Percentiles rank a stretch among this genome's conserved stretches.
phyloP scores from a whole-genome alignment of 2,888 invertebrate species.

The Alloplasta piceator region DNA sequence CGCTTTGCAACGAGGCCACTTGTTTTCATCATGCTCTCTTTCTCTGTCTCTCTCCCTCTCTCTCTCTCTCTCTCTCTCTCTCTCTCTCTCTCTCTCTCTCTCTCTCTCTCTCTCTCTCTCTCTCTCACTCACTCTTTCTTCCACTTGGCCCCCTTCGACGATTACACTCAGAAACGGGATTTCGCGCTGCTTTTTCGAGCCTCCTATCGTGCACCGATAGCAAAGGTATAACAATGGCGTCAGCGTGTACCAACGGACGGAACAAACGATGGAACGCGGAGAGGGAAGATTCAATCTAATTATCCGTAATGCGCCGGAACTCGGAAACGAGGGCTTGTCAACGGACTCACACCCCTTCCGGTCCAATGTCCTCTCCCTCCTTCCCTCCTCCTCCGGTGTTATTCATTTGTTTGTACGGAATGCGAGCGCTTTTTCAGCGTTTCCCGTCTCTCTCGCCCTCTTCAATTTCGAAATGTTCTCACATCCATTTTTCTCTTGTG shows the following conservation, averaged over 20 bases:
- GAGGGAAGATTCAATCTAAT: slow-evolving; percentile 77
- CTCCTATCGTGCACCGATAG: slow-evolving; percentile 2
- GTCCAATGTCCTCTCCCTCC: slow-evolving; percentile 51
- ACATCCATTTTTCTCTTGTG: slow-evolving; percentile 46
- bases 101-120: too few species aligned
- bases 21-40: neutral
- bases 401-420: slow-evolving; percentile 78
- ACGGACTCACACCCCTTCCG: slow-evolving; percentile 71
- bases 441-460: slow-evolving; percentile 48
- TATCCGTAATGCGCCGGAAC: slow-evolving; percentile 78
- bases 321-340: slow-evolving; percentile 76
- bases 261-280: slow-evolving; percentile 54
- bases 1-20: slow-evolving; percentile 70
- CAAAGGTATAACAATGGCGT: slow-evolving; percentile 15
- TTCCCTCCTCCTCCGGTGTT: slow-evolving; percentile 62
- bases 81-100: too few species aligned
- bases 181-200: slow-evolving; percentile 20
- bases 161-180: slow-evolving; percentile 18
- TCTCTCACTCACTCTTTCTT: slow-evolving; percentile 11
- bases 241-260: slow-evolving; percentile 36
- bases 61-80: too few species aligned
- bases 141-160: neutral
- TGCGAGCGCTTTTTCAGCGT: slow-evolving; percentile 65
- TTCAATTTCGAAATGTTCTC: slow-evolving; percentile 48
- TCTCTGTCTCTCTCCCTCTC: neutral